Conservation (phyloP, 2,797 vertebrate genomes). For the Gambusia yucatana region DNA sequence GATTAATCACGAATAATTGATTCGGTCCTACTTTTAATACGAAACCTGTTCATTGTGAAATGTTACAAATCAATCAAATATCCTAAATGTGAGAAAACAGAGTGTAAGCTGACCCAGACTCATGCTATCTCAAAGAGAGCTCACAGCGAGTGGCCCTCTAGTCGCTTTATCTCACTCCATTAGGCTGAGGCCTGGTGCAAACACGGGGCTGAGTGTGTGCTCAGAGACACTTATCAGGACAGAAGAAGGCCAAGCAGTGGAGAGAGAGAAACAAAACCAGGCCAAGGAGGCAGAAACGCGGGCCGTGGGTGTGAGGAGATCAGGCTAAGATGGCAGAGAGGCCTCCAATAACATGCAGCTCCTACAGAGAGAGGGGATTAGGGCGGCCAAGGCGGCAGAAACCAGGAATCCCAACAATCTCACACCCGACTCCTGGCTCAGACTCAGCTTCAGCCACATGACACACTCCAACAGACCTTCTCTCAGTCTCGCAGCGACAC, state of each 20-base stretch:
- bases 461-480: constrained; percentile 66
- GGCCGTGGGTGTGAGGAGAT: constrained; percentile 54
- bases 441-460: constrained; percentile 72
- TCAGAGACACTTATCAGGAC: constrained; percentile 74
- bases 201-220: constrained; percentile 75
- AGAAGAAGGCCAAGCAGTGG: constrained; percentile 47
- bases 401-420: constrained; percentile 81
- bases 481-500: constrained; percentile 36
- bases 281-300: constrained; percentile 35
- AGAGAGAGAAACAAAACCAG: constrained; percentile 31
- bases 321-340: constrained; percentile 72
- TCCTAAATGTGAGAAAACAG: neutral
- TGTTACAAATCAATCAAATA: neutral
- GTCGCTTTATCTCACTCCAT: constrained; percentile 79
- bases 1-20: no score
- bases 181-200: constrained; percentile 72
- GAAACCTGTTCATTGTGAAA: neutral
- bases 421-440: constrained; percentile 74
- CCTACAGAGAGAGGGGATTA: constrained; percentile 72
- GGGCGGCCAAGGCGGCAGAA: constrained; percentile 75
- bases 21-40: neutral
- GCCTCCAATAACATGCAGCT: constrained; percentile 71
- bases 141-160: constrained; percentile 64
- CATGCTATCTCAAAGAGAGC: constrained; percentile 33
- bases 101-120: constrained; percentile 14